phyloP scores from a whole-genome alignment of 2,797 vertebrate species.

The Hydrophis major region DNA sequence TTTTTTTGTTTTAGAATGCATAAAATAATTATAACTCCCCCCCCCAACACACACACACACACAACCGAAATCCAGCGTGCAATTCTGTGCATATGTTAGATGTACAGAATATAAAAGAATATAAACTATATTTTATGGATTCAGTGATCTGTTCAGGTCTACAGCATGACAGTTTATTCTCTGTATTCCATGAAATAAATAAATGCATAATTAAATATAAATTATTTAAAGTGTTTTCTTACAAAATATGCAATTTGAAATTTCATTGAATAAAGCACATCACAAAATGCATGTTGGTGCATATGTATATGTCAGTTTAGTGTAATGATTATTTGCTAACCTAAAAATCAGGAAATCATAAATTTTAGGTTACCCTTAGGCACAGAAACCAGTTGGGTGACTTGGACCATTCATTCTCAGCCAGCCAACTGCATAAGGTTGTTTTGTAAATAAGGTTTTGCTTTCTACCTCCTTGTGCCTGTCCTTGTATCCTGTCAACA shows the following conservation, averaged over 20 bases:
- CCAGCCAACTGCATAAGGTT: background rate
- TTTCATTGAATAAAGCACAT: background rate
- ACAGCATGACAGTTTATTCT: background rate
- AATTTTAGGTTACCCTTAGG: background rate
- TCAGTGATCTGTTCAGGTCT: background rate
- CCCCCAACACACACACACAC: no score
- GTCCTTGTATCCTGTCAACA: background rate
- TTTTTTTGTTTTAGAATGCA: background rate
- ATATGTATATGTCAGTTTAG: background rate
- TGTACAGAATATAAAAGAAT: background rate
- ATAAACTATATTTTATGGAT: background rate
- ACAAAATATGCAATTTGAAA: background rate
- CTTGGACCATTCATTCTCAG: background rate
- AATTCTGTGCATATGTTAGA: background rate
- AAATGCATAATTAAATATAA: background rate
- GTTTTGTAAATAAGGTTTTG: background rate
- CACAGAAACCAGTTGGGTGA: background rate
- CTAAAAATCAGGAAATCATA: background rate
- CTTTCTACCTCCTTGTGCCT: background rate
- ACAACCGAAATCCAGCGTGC: background rate
- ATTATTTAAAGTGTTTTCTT: background rate
- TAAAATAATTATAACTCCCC: background rate
- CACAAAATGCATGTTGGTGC: background rate
- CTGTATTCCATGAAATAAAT: background rate
- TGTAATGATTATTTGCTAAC: background rate